Percentiles rank a stretch among this genome's conserved stretches.
Conservation (phyloP, 2,888 invertebrate species). For the Drosophila differens region DNA sequence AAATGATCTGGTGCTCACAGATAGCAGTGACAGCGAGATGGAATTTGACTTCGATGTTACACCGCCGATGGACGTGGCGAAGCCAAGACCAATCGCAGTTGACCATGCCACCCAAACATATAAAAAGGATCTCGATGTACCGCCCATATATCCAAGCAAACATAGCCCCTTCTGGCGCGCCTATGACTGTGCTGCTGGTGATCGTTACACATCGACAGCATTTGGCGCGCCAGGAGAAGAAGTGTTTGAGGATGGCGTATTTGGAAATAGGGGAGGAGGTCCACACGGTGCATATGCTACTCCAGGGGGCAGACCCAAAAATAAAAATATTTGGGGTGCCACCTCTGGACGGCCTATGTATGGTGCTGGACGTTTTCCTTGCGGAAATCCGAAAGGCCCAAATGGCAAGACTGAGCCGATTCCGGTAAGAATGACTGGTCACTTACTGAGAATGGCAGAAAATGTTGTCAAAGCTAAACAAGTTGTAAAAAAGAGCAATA, state of each 20-base stretch:
- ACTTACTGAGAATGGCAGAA: slow-evolving; percentile 1
- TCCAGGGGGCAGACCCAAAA: neutral
- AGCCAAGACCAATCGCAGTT: neutral
- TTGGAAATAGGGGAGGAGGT: slow-evolving; percentile 54
- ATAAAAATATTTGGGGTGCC: slow-evolving; percentile 2
- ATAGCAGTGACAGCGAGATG: slow-evolving; percentile 86
- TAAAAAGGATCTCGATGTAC: slow-evolving; percentile 83
- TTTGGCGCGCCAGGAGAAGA: slow-evolving; percentile 44
- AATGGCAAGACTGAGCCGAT: neutral
- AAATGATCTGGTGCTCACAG: slow-evolving; percentile 76
- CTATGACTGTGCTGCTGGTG: slow-evolving; percentile 74
- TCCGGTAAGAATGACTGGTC: slow-evolving; percentile 9
- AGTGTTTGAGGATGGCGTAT: slow-evolving; percentile 59
- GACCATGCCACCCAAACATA: slow-evolving; percentile 88
- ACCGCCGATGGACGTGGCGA: slow-evolving; percentile 87
- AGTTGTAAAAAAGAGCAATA: neutral
- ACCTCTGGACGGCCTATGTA: slow-evolving; percentile 12
- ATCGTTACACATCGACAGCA: slow-evolving; percentile 52
- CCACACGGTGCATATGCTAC: slow-evolving; percentile 25
- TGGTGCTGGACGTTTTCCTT: slow-evolving; percentile 13
- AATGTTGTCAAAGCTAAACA: neutral
- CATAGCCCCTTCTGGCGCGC: slow-evolving; percentile 62
- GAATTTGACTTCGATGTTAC: slow-evolving; percentile 90
- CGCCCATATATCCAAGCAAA: slow-evolving; percentile 55
- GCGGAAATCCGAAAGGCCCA: neutral